phyloP scores from a whole-genome alignment of 2,113 vertebrate genomes.

The Atlantisia rogersi region DNA sequence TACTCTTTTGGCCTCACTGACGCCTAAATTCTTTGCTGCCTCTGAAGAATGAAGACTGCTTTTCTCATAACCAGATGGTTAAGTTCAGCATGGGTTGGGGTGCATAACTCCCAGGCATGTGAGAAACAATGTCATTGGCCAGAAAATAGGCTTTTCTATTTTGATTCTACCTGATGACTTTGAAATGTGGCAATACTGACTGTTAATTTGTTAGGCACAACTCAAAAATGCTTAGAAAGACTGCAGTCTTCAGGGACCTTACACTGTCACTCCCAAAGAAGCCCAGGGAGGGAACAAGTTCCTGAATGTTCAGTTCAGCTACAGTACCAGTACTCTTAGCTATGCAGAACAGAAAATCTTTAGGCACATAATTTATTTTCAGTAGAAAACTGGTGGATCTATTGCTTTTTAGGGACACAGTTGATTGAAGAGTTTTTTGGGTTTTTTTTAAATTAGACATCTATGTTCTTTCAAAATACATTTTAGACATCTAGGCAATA shows the following conservation, averaged over 20 bases:
- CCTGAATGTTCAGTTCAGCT: not conserved
- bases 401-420: not conserved
- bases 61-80: not conserved
- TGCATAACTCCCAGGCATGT: not conserved
- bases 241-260: not conserved
- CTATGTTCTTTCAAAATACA: not conserved
- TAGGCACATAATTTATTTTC: not conserved
- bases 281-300: not conserved
- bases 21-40: not conserved
- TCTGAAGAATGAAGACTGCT: not conserved
- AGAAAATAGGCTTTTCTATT: not conserved
- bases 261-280: not conserved
- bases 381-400: not conserved
- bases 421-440: not conserved
- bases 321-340: not conserved
- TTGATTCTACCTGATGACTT: not conserved
- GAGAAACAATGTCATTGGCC: not conserved
- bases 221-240: not conserved
- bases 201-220: not conserved
- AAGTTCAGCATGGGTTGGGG: not conserved
- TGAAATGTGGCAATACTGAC: not conserved
- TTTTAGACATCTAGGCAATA: not conserved
- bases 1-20: not conserved
- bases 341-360: not conserved
- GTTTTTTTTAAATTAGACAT: not conserved